Conservation (phyloP, 2,797 vertebrate species). For the Dromococcyx pavoninus region DNA sequence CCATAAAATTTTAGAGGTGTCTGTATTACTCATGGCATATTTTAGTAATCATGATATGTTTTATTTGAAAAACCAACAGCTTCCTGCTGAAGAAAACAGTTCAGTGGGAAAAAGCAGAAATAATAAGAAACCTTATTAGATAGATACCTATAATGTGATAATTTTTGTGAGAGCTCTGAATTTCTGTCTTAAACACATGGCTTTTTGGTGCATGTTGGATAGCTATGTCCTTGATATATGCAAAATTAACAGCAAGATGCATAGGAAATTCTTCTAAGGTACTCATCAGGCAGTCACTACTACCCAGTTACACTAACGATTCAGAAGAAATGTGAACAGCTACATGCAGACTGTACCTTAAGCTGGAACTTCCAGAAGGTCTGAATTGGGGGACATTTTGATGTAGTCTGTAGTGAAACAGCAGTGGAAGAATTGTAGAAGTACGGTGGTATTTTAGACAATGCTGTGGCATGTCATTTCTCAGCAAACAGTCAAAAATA, state of each 20-base stretch:
- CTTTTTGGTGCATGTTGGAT: no score
- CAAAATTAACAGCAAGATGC: not conserved
- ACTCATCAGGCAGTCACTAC: not conserved
- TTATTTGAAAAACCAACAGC: not conserved
- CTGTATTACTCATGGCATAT: not conserved
- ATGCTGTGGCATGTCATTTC: not conserved
- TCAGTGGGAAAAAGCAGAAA: not conserved
- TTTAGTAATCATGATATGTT: not conserved
- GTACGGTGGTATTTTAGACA: not conserved
- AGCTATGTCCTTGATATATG: not conserved
- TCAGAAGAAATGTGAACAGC: not conserved
- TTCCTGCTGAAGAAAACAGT: not conserved
- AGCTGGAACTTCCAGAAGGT: not conserved
- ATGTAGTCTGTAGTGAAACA: not conserved
- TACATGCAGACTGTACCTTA: not conserved
- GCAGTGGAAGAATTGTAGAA: not conserved
- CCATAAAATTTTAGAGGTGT: not conserved
- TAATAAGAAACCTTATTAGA: not conserved
- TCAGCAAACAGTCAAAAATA: not conserved
- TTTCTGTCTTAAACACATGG: not conserved
- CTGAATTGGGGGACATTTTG: not conserved
- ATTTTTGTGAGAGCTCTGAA: not conserved
- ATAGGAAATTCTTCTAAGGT: not conserved
- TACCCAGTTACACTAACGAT: not conserved
- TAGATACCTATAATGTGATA: not conserved